These are phyloP conservation scores for Capra hircus DNA, from an alignment of 2,113 vertebrate species.

Conservation along the genomic window DNA sequence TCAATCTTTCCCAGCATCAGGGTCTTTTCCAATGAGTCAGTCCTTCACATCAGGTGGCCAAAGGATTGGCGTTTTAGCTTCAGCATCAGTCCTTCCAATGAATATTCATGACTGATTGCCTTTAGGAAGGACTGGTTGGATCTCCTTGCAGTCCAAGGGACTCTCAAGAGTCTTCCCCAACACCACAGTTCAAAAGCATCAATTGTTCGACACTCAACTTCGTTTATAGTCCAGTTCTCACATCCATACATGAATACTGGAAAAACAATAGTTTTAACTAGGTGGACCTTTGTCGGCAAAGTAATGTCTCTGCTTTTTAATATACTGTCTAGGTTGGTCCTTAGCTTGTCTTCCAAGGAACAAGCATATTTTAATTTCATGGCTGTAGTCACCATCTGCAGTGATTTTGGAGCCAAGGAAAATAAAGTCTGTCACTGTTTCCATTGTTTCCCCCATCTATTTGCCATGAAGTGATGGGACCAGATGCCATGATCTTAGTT, in stretches of 20 bases:
- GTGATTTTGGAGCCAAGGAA: neutral
- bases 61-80: neutral
- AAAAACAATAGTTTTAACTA: neutral
- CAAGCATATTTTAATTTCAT: neutral
- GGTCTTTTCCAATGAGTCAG: neutral
- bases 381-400: neutral
- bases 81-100: neutral
- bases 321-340: neutral
- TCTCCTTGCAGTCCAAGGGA: neutral
- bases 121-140: neutral
- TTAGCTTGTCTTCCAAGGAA: neutral
- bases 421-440: neutral
- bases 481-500: neutral
- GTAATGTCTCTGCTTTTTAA: neutral
- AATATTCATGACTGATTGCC: neutral
- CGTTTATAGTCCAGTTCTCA: neutral
- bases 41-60: accelerated
- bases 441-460: neutral
- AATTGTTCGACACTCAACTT: neutral
- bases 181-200: neutral
- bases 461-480: neutral
- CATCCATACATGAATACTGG: neutral
- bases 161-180: neutral
- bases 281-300: neutral
- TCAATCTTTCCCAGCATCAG: neutral